Evolutionary conservation across 2,888 invertebrate genomes (phyloP).

Genomic region (Anthrax anthrax): DNA sequence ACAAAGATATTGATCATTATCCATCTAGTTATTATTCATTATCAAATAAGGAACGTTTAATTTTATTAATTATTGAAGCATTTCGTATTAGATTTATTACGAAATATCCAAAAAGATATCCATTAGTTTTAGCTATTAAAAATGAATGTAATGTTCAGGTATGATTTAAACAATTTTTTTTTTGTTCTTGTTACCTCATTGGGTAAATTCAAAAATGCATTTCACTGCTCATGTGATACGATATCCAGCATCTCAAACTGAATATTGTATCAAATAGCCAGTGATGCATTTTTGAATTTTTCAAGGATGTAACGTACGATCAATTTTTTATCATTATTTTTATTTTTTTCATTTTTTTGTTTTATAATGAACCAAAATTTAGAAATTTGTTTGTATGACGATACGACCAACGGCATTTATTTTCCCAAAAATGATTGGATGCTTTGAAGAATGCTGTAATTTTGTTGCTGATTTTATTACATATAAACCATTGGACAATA

Average conservation of each 20-base stretch:
- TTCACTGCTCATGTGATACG: too few relatives aligned
- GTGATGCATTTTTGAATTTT: too few relatives aligned
- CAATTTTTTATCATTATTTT: constrained; percentile 15
- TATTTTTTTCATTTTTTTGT: background rate
- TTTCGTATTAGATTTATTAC: constrained; percentile 55
- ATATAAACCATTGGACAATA: constrained; percentile 54
- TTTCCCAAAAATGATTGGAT: constrained; percentile 45
- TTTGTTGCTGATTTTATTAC: constrained; percentile 67
- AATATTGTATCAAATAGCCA: too few relatives aligned
- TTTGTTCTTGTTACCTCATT: background rate
- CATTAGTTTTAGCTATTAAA: constrained; percentile 51
- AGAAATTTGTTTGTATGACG: constrained; percentile 84
- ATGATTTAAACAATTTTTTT: constrained; percentile 8
- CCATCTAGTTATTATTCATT: constrained; percentile 51
- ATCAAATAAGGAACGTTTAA: constrained; percentile 51
- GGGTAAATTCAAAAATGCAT: too few relatives aligned
- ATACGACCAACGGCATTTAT: constrained; percentile 64
- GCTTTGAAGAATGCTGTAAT: constrained; percentile 53
- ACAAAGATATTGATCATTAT: constrained; percentile 37
- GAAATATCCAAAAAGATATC: constrained; percentile 44
- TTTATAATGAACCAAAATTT: too few relatives aligned
- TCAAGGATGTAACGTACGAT: too few relatives aligned
- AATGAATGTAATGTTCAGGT: constrained; percentile 71
- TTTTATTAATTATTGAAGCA: constrained; percentile 62
- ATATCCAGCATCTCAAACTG: too few relatives aligned